These are phyloP conservation scores for Chiroxiphia lanceolata DNA, from an alignment of 2,797 vertebrate genomes.

Conservation along the genomic window DNA sequence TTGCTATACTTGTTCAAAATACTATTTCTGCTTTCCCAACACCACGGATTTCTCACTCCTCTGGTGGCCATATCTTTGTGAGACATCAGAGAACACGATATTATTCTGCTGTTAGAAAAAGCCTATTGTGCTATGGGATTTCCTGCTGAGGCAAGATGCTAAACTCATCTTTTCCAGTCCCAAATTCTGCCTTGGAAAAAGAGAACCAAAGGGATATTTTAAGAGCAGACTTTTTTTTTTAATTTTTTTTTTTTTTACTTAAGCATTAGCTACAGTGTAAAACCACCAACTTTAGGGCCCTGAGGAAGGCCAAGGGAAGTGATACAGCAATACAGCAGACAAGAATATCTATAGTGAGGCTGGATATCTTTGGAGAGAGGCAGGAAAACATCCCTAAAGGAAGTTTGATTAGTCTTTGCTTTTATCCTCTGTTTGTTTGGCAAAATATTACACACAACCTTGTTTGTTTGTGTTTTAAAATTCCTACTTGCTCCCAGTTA, in stretches of 20 bases:
- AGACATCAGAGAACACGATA: neutral
- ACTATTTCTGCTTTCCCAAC: neutral
- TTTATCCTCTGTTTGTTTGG: neutral
- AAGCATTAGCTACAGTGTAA: neutral
- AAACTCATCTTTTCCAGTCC: neutral
- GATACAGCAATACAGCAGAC: neutral
- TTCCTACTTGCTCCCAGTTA: neutral
- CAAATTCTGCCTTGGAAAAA: neutral
- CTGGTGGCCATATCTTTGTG: neutral
- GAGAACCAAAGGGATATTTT: neutral
- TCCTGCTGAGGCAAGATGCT: neutral
- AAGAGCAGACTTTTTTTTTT: neutral
- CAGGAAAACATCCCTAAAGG: neutral
- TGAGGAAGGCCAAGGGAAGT: neutral
- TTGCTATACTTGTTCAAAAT: neutral
- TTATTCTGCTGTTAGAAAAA: neutral
- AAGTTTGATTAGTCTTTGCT: neutral
- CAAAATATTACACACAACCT: neutral
- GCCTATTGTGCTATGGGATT: neutral
- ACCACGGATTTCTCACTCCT: neutral
- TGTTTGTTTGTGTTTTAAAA: neutral
- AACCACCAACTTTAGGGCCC: neutral
- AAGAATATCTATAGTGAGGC: neutral
- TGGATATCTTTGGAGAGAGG: neutral
- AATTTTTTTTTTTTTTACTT: neutral